phyloP scores from a whole-genome alignment of 1,140 invertebrate species.

The Bombus pyrosoma region DNA sequence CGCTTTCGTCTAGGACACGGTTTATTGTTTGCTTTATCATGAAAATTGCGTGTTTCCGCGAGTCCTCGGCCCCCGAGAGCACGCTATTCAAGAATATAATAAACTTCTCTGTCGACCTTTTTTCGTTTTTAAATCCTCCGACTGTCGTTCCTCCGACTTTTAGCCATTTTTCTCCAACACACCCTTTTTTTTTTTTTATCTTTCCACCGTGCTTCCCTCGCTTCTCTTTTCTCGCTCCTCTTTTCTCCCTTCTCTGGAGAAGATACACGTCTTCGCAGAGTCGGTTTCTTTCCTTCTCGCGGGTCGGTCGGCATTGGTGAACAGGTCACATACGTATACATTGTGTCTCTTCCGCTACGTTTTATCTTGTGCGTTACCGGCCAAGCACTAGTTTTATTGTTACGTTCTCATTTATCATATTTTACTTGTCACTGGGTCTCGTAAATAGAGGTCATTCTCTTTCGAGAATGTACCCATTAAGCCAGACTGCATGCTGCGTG shows the following conservation, averaged over 20 bases:
- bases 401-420: constrained; percentile 28
- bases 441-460: background rate
- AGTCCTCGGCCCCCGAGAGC: background rate
- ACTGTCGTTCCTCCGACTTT: background rate
- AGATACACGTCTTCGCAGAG: constrained; percentile 17
- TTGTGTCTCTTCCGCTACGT: background rate
- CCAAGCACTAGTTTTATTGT: background rate
- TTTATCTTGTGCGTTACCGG: background rate
- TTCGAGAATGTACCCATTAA: background rate
- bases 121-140: constrained; percentile 31
- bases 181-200: background rate
- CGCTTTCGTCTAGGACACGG: background rate
- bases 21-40: constrained; percentile 44
- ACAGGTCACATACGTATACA: background rate
- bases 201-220: background rate
- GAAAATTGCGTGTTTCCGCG: constrained; percentile 30
- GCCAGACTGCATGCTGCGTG: background rate
- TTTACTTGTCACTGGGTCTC: background rate
- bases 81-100: constrained; percentile 30
- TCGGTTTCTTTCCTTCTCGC: background rate
- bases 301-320: background rate
- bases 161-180: constrained; percentile 4
- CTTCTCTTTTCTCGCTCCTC: background rate
- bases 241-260: background rate
- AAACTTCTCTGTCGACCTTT: constrained; percentile 27